phyloP scores from a whole-genome alignment of 2,797 vertebrate species.

The Heteromormyrus szaboi region DNA sequence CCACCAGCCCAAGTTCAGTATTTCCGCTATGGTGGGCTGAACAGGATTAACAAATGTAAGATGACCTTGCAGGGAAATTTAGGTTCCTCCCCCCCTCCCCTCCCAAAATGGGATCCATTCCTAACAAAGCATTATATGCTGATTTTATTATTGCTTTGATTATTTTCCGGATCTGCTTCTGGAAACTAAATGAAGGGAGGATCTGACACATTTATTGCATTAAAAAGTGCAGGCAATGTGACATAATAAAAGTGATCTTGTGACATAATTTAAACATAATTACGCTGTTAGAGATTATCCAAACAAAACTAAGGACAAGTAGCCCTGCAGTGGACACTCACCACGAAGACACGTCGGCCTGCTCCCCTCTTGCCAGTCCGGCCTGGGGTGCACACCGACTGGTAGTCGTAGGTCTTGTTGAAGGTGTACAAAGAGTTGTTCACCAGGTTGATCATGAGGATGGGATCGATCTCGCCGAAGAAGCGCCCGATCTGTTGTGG shows the following conservation, averaged over 20 bases:
- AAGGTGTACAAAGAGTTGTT: conserved; percentile 82
- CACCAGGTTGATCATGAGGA: conserved; percentile 79
- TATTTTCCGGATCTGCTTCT: not conserved
- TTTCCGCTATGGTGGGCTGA: conserved; percentile 86
- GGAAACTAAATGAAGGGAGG: not conserved
- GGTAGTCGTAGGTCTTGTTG: conserved; percentile 91
- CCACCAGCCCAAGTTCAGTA: conserved; percentile 94
- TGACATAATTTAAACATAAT: conserved; percentile 36
- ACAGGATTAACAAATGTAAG: conserved; percentile 31
- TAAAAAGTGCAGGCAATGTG: not conserved
- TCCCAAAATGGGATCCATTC: not conserved
- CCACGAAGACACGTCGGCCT: conserved; percentile 43
- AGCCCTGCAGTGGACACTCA: conserved; percentile 36
- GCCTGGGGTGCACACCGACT: conserved; percentile 80
- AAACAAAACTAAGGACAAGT: conserved; percentile 41
- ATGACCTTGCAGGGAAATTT: not conserved
- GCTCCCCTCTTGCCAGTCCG: conserved; percentile 73
- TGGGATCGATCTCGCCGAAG: conserved; percentile 88
- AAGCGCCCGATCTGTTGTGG: conserved; percentile 78
- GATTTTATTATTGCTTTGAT: not conserved
- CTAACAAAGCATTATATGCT: not conserved
- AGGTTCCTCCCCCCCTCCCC: not conserved
- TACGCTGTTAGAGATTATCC: conserved; percentile 34
- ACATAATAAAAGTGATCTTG: not conserved
- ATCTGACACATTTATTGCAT: not conserved